Percentiles rank a stretch among this genome's conserved stretches.
Evolutionary conservation across 2,888 invertebrate species (phyloP).

Genomic region (Erpobdella octoculata): DNA sequence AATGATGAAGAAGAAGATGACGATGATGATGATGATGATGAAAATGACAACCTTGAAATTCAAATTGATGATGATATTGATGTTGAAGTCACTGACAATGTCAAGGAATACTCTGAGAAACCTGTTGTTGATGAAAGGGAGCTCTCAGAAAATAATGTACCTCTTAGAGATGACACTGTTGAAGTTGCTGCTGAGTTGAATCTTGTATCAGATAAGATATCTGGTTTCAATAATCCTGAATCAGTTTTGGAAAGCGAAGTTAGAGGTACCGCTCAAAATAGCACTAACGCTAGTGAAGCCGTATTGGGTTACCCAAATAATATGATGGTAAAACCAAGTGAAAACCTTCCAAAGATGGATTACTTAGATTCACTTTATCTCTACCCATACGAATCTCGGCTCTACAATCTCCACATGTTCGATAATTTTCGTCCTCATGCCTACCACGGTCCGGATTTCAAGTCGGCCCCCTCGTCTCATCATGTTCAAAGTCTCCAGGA

Average conservation of each 20-base stretch:
- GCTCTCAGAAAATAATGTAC: background rate
- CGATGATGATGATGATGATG: slow-evolving; percentile 8
- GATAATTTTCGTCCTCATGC: background rate
- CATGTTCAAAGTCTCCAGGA: no score
- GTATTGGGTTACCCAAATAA: no score
- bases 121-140: no score
- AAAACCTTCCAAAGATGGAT: background rate
- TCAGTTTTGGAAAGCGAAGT: background rate
- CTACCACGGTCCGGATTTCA: background rate
- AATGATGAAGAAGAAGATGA: background rate
- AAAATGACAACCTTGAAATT: background rate
- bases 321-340: background rate
- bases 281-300: no score
- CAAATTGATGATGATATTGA: slow-evolving; percentile 4
- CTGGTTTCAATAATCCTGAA: background rate
- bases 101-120: no score
- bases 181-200: background rate
- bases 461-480: background rate
- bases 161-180: background rate
- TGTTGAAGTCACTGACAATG: background rate
- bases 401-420: background rate
- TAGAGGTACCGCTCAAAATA: background rate
- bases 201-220: background rate
- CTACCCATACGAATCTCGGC: background rate
- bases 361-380: background rate